These are phyloP conservation scores for Galaxea fascicularis DNA, from an alignment of 92 coral and sea anemone species.

Conservation along the genomic window DNA sequence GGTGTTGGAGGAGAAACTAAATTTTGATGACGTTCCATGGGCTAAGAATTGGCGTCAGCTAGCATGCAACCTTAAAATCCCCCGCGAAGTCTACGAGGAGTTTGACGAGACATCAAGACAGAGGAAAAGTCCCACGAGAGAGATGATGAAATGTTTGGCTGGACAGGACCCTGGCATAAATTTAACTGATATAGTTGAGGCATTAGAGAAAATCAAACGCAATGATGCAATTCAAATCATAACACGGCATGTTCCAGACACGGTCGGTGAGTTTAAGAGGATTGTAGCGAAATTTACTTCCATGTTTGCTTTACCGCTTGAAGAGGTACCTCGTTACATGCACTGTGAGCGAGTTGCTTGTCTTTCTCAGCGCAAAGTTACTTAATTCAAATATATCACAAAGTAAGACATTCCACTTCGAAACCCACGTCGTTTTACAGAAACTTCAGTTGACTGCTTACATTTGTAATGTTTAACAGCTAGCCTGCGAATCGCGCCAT, in stretches of 20 bases:
- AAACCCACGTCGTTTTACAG: too few relatives aligned
- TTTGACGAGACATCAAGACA: neutral
- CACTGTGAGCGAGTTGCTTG: too few relatives aligned
- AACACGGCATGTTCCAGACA: neutral
- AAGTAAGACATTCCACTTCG: too few relatives aligned
- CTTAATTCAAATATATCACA: too few relatives aligned
- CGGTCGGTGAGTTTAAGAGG: neutral
- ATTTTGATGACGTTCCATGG: neutral
- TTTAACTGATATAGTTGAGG: neutral
- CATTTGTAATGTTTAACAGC: too few relatives aligned
- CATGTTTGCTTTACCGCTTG: too few relatives aligned
- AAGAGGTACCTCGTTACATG: too few relatives aligned
- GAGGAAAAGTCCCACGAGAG: slow-evolving; percentile 3
- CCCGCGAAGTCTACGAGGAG: neutral
- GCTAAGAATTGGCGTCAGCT: neutral
- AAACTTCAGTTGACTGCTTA: too few relatives aligned
- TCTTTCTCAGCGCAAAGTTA: too few relatives aligned
- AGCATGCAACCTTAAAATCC: neutral
- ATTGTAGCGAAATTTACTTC: too few relatives aligned
- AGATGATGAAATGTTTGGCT: neutral
- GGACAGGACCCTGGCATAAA: neutral
- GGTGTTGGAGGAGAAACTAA: neutral
- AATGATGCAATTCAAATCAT: slow-evolving; percentile 19
- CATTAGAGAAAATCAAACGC: slow-evolving; percentile 3
- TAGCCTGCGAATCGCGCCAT: too few relatives aligned